Evolutionary conservation across 2,888 invertebrate genomes (phyloP).

Genomic region (Diarsia brunnea): DNA sequence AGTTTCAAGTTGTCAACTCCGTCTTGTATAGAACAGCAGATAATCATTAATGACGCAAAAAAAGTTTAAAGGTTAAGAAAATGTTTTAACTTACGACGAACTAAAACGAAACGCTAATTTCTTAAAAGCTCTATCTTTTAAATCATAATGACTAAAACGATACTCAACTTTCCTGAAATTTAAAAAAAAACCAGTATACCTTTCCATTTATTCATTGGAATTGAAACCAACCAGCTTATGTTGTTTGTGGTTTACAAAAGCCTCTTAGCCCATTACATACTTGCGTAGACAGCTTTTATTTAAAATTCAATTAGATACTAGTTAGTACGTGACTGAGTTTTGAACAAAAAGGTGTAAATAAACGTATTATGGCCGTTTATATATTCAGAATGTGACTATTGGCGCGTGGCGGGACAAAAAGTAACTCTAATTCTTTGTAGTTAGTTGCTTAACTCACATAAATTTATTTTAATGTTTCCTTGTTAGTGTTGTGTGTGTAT

Average conservation of each 20-base stretch:
- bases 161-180: slow-evolving; percentile 7
- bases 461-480: slow-evolving; percentile 23
- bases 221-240: background rate
- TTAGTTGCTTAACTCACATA: slow-evolving; percentile 18
- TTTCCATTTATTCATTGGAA: slow-evolving; percentile 25
- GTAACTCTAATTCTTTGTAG: slow-evolving; percentile 32
- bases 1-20: background rate
- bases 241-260: slow-evolving; percentile 19
- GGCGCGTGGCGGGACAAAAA: slow-evolving; percentile 64
- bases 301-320: slow-evolving; percentile 75
- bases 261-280: slow-evolving; percentile 14
- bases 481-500: slow-evolving; percentile 5
- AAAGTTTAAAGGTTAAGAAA: too few relatives aligned
- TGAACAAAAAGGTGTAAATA: slow-evolving; percentile 42
- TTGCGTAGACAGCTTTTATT: slow-evolving; percentile 59
- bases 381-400: slow-evolving; percentile 60
- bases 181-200: background rate
- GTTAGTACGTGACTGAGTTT: slow-evolving; percentile 73
- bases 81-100: background rate
- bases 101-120: background rate
- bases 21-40: background rate
- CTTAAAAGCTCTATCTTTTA: background rate
- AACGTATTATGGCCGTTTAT: slow-evolving; percentile 36
- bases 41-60: background rate
- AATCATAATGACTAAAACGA: slow-evolving; percentile 14